Evolutionary conservation across 2,888 invertebrate species (phyloP), one percentile per base, ranked within the genome.

Genomic region (Lathronympha strigana): DNA sequence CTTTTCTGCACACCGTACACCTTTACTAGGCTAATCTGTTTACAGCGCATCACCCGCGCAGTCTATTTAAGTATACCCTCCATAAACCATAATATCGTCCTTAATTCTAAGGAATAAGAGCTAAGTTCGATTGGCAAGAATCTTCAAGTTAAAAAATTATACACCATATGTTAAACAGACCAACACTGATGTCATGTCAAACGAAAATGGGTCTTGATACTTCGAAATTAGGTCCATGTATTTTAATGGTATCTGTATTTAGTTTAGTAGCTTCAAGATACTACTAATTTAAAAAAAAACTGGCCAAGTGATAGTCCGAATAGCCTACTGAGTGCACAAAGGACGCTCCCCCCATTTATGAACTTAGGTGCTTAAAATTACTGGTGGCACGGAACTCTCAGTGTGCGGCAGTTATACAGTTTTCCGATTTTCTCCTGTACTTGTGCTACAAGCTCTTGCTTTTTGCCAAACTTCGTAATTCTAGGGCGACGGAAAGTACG

Each of bases 11-110:
- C 60, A 63, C 84, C 36, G 64, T 86, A 80, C 79, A 28, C 25
- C 62, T 70, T 81, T 79, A 78, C 79, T 85, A 80, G 87, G 86
- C 80, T 85, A 86, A 87, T 86, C 83, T 83, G 81, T 82, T 80
- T 76, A 76, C 79, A 76, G 76, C 76, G 72, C 83, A 76, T 82
- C 83, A 78, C 73, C 75, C 81, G 76, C 76, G 66, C 63, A 63
- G 70, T 81, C 81, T 79, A 79, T 73, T 76, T 71, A 71, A 73
- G 76, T 72, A 55, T 43, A 43, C 43, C 17, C 38, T 15, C 28
- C 25, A 40, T 43, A 43, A 55, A 17, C 5, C 28, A 31, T 43
- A 45, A 45, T 8, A 2, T 13, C 28, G 28, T n/a, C 57, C 45
- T 45, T 45, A 31, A 9, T 1, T 8, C 43, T 4, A 31, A 3